Conservation (phyloP, 1,140 invertebrate species). For the Drepana arcuata region DNA sequence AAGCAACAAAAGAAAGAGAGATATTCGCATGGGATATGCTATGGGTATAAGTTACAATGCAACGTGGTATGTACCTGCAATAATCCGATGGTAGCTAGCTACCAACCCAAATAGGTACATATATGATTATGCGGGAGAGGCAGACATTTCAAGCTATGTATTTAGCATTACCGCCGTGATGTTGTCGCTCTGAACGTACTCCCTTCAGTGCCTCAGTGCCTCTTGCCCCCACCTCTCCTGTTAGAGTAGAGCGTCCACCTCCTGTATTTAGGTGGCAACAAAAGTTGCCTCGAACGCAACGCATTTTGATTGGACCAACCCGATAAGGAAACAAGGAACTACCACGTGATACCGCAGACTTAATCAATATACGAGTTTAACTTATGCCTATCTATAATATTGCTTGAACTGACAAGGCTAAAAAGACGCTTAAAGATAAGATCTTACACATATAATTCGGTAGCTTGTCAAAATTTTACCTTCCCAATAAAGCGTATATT, state of each 20-base stretch:
- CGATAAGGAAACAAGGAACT: conserved; percentile 40
- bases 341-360: conserved; percentile 36
- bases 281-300: conserved; percentile 29
- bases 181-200: conserved; percentile 49
- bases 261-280: conserved; percentile 30
- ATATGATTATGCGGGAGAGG: no score
- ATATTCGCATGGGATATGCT: no score
- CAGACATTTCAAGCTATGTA: conserved; percentile 26
- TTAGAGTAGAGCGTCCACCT: conserved; percentile 35
- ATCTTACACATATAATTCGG: no score
- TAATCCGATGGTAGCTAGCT: no score
- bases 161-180: conserved; percentile 50
- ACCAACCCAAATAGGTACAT: no score
- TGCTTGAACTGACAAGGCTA: conserved; percentile 32
- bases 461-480: no score
- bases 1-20: no score
- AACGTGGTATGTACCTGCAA: no score
- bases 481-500: no score
- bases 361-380: conserved; percentile 34
- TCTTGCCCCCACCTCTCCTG: conserved; percentile 51
- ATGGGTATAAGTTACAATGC: no score
- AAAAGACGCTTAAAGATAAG: conserved; percentile 32
- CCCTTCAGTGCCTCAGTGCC: conserved; percentile 53
- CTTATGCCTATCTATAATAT: no score
- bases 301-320: conserved; percentile 42